phyloP scores from a whole-genome alignment of 2,797 vertebrate genomes.

The Dryobates pubescens region DNA sequence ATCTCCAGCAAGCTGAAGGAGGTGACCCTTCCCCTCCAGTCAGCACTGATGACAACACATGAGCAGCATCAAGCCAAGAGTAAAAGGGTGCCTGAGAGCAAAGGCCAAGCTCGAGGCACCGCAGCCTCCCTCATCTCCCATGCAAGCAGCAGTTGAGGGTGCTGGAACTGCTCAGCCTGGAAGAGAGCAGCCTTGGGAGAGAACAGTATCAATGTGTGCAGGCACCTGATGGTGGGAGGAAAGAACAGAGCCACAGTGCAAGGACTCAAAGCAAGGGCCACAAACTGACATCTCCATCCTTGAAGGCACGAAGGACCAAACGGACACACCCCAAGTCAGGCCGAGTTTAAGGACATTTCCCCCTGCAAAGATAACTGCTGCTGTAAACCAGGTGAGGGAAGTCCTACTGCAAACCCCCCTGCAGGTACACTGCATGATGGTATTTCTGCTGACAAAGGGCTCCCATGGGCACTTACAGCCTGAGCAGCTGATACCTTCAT shows the following conservation, averaged over 20 bases:
- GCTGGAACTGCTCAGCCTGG: not conserved
- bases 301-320: not conserved
- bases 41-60: not conserved
- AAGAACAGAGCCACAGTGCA: not conserved
- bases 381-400: not conserved
- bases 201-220: not conserved
- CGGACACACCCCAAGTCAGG: not conserved
- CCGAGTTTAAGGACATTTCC: not conserved
- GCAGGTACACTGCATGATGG: not conserved
- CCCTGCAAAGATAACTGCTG: not conserved
- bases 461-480: not conserved
- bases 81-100: accelerated
- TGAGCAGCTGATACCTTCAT: not conserved
- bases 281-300: not conserved
- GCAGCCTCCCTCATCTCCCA: not conserved
- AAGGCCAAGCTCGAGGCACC: not conserved
- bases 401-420: not conserved
- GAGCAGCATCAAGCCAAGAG: not conserved
- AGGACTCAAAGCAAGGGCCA: not conserved
- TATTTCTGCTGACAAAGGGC: not conserved
- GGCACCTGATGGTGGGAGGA: not conserved
- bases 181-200: not conserved
- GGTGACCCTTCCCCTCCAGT: not conserved
- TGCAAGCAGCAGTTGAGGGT: not conserved
- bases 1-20: not conserved